Conservation (phyloP, 2,113 vertebrate genomes). For the Budorcas taxicolor region DNA sequence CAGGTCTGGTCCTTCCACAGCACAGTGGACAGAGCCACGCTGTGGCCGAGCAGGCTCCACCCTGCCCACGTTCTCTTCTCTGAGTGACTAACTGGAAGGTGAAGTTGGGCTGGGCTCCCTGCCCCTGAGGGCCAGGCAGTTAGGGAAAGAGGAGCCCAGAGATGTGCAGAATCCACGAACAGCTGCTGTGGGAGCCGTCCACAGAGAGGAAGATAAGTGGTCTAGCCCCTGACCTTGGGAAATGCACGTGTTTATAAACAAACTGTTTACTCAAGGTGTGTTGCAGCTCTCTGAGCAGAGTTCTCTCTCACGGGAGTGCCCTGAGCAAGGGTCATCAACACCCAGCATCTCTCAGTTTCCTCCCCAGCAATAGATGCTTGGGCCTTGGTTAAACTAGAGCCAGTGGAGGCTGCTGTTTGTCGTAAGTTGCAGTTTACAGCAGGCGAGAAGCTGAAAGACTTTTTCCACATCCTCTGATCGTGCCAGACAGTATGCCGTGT, state of each 20-base stretch:
- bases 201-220: neutral
- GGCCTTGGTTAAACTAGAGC: neutral
- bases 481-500: accelerated
- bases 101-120: neutral
- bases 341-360: neutral
- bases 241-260: neutral
- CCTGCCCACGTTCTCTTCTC: accelerated
- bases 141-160: neutral
- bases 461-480: accelerated
- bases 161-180: neutral
- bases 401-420: neutral
- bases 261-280: too few relatives aligned
- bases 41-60: neutral
- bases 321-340: accelerated
- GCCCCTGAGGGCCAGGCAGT: neutral
- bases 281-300: neutral
- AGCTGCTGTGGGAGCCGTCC: neutral
- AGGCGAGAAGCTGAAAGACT: neutral
- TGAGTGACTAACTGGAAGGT: neutral
- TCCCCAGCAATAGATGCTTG: too few relatives aligned
- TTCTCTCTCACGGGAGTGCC: neutral
- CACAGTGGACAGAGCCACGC: accelerated
- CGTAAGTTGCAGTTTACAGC: neutral
- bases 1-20: accelerated
- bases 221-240: neutral